phyloP scores from a whole-genome alignment of 2,113 vertebrate species.

The Microcebus lehilahytsara region DNA sequence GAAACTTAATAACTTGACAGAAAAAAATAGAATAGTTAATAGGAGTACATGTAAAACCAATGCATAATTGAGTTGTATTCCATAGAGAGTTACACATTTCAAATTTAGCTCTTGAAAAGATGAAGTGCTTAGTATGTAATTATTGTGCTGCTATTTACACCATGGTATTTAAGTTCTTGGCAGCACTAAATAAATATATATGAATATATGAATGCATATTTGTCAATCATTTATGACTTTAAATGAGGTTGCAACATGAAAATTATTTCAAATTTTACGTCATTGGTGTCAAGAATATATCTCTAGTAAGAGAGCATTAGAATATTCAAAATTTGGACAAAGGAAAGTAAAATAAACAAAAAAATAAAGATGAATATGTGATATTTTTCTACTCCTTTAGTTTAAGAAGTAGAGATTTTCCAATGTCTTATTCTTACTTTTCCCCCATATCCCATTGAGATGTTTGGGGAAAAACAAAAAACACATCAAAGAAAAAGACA shows the following conservation, averaged over 20 bases:
- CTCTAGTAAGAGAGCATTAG: background rate
- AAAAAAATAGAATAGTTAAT: constrained; percentile 63
- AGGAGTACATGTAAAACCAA: constrained; percentile 60
- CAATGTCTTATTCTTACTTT: background rate
- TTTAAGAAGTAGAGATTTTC: background rate
- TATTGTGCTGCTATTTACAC: constrained; percentile 16
- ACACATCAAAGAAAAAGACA: background rate
- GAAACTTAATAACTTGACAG: constrained; percentile 68
- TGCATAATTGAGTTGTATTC: constrained; percentile 66
- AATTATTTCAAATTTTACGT: background rate
- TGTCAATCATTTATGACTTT: background rate
- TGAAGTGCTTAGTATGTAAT: constrained; percentile 53
- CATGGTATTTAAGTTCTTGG: background rate
- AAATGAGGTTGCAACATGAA: background rate
- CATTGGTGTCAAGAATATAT: background rate
- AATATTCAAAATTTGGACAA: background rate
- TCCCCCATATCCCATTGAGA: background rate
- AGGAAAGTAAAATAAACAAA: background rate
- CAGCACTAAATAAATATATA: background rate
- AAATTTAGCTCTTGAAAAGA: constrained; percentile 58
- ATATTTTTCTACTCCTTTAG: background rate
- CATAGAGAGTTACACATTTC: constrained; percentile 27
- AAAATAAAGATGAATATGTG: background rate
- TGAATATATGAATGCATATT: background rate
- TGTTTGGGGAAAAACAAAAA: background rate